A percentile compares a stretch with the other conserved stretches of the same genome.
These are phyloP conservation scores for Podotricha telesiphe DNA, from an alignment of 2,888 invertebrate genomes.

Conservation along the genomic window DNA sequence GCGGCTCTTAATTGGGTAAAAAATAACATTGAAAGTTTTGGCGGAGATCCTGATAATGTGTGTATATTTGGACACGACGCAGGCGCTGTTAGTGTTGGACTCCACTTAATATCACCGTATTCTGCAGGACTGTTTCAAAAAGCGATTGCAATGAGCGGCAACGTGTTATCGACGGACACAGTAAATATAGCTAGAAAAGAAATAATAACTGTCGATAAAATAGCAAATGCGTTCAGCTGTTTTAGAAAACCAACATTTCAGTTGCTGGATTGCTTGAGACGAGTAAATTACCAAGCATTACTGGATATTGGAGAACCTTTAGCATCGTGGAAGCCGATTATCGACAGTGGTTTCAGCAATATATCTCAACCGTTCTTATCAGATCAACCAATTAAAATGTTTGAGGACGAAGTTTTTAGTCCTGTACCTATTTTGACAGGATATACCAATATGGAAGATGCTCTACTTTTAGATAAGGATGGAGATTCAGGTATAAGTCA, in stretches of 20 bases:
- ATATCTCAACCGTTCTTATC: conserved; percentile 86
- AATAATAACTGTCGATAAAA: conserved; percentile 84
- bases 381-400: conserved; percentile 85
- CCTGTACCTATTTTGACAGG: conserved; percentile 90
- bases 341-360: conserved; percentile 88
- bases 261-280: conserved; percentile 87
- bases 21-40: conserved; percentile 88
- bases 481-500: conserved; percentile 84
- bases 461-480: conserved; percentile 84
- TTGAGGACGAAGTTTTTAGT: conserved; percentile 85
- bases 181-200: conserved; percentile 86
- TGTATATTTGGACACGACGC: conserved; percentile 91
- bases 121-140: conserved; percentile 88
- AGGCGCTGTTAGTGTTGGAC: conserved; percentile 90
- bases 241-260: conserved; percentile 86
- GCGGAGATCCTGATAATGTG: conserved; percentile 89
- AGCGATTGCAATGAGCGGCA: conserved; percentile 93
- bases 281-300: conserved; percentile 84
- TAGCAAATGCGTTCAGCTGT: conserved; percentile 87
- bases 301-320: conserved; percentile 85
- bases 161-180: conserved; percentile 85
- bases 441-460: conserved; percentile 92
- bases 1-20: conserved; percentile 91
- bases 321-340: conserved; percentile 88
- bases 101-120: conserved; percentile 88